Evolutionary conservation across 2,113 vertebrate genomes (phyloP), one percentile per base, ranked within the genome.

Genomic region (Elephantulus edwardii): DNA sequence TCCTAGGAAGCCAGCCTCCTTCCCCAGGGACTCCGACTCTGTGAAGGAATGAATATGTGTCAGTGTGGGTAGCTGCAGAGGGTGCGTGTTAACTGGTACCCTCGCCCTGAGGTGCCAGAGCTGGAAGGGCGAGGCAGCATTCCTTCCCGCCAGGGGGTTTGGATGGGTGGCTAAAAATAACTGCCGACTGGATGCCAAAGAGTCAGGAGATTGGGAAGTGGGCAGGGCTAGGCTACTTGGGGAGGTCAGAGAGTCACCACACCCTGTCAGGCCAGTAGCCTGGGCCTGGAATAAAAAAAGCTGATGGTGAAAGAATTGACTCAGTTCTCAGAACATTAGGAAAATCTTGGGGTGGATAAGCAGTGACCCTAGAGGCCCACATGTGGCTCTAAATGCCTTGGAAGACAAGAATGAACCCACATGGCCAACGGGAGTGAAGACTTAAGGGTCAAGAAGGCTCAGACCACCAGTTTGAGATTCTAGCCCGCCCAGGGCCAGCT

Each of bases 121-220:
- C 48, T 16, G 16, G 48, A 50, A 50, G 48, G 9, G 48, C 48
- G 16, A 16, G 48, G 48, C 24, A 38, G 46, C 70, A 78, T 76
- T 91, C 85, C 82, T 94, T 89, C 35, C 78, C 60, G 46, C 33
- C 30, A 35, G 20, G 26, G 13, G 33, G 33, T 54, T 72, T 33
- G 35, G 66, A 76, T 54, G 19, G 33, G 40, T 60, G 40, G 64
- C 77, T 90, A 86, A 91, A 95, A 92, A 92, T 86, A 83, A 46
- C 44, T 42, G 44, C 48, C 81, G 20, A 58, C 6, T 62, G 28
- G 60, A 30, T 28, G 92, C 75, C 62, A 44, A 38, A 30, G 62
- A 56, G 42, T 2, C n/a, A 0, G 90, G 89, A 90, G 52, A 50
- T 80, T 5, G 0, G 6, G 70, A 92, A 72, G 64, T 33, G 42